Conservation (phyloP, 1,140 invertebrate genomes). For the Drosophila chauvacae region DNA sequence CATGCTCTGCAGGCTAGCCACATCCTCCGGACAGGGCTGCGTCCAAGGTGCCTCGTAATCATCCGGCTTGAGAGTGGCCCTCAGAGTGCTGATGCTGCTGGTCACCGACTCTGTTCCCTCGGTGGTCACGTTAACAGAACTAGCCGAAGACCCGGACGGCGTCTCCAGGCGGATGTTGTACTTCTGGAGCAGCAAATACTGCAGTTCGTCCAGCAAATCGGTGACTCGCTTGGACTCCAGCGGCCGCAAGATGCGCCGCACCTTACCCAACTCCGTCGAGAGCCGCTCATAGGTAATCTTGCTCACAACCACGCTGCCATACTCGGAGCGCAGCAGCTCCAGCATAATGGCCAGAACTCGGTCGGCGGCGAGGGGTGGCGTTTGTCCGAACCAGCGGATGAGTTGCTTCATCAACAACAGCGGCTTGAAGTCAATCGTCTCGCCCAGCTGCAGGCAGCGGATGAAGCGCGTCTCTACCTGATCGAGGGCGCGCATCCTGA, state of each 20-base stretch:
- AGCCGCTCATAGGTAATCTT: conserved; percentile 58
- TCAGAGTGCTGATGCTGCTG: neutral
- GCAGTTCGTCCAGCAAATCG: conserved; percentile 58
- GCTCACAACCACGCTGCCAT: conserved; percentile 34
- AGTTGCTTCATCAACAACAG: conserved; percentile 69
- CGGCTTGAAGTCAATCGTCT: conserved; percentile 58
- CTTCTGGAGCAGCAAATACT: conserved; percentile 16
- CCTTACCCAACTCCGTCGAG: conserved; percentile 57
- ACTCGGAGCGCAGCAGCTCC: conserved; percentile 61
- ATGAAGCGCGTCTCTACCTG: conserved; percentile 63
- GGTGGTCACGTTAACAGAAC: neutral
- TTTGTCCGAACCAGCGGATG: conserved; percentile 74
- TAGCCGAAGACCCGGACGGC: neutral
- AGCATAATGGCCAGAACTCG: conserved; percentile 68
- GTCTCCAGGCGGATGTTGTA: conserved; percentile 14
- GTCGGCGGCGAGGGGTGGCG: conserved; percentile 42
- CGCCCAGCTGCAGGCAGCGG: conserved; percentile 50
- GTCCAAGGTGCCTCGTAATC: conserved; percentile 70
- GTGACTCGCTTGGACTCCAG: conserved; percentile 7
- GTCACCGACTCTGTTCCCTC: conserved; percentile 1
- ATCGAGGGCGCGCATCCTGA: conserved; percentile 73
- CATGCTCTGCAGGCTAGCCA: conserved; percentile 53
- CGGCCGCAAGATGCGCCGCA: conserved; percentile 37
- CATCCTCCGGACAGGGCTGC: conserved; percentile 45
- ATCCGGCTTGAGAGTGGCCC: neutral